phyloP scores from a whole-genome alignment of 2,888 invertebrate species.

The Molorchus minor region DNA sequence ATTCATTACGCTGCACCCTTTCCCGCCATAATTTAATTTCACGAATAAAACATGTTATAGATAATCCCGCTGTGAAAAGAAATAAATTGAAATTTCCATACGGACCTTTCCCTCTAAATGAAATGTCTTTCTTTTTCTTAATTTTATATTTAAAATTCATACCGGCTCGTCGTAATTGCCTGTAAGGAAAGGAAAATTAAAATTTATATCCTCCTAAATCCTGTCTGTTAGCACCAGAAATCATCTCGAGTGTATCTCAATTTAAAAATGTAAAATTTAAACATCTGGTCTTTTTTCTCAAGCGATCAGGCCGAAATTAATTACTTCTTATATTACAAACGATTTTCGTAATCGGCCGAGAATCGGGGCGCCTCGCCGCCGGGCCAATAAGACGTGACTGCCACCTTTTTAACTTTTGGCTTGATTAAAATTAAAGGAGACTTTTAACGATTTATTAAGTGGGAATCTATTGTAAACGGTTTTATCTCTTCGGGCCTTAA shows the following conservation, averaged over 20 bases:
- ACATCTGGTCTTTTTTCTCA: slow-evolving; percentile 58
- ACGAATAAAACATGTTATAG: slow-evolving; percentile 6
- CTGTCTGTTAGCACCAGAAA: slow-evolving; percentile 47
- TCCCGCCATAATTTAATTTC: neutral
- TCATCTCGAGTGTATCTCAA: slow-evolving; percentile 54
- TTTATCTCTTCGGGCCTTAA: slow-evolving; percentile 28
- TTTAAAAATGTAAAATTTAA: slow-evolving; percentile 51
- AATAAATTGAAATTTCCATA: slow-evolving; percentile 14
- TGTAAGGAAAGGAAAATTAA: slow-evolving; percentile 58
- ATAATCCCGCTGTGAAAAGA: slow-evolving; percentile 5
- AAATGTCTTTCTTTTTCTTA: slow-evolving; percentile 21
- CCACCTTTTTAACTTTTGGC: slow-evolving; percentile 9
- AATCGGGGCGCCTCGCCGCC: slow-evolving; percentile 26
- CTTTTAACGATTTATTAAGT: slow-evolving; percentile 30
- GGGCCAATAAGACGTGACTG: slow-evolving; percentile 25
- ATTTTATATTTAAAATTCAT: slow-evolving; percentile 31
- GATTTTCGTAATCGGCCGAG: slow-evolving; percentile 48
- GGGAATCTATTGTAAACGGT: slow-evolving; percentile 30
- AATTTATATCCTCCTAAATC: slow-evolving; percentile 61
- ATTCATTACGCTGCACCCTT: neutral
- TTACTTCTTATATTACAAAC: slow-evolving; percentile 48
- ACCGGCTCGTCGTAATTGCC: slow-evolving; percentile 51
- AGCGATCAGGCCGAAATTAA: slow-evolving; percentile 54
- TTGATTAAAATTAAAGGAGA: slow-evolving; percentile 20
- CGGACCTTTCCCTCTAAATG: slow-evolving; percentile 7